Evolutionary conservation across 2,888 invertebrate genomes (phyloP), one percentile per base, ranked within the genome.

Genomic region (Trichacis sp.): DNA sequence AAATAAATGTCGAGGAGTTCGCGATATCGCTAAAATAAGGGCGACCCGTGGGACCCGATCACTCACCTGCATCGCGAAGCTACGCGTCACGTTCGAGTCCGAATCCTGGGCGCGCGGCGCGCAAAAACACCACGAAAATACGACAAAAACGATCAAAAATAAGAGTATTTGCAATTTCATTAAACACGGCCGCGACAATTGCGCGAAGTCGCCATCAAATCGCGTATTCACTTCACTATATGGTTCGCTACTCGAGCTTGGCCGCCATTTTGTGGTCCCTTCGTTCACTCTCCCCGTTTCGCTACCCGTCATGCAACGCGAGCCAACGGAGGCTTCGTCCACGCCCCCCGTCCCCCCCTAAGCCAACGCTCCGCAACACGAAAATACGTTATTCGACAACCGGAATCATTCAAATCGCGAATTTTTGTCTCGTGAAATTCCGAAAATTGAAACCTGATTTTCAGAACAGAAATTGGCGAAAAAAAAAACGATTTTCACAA

Each of bases 181-280:
- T 72, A 69, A 64, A 68, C 60, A 64, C 62, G 72, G 55, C 64
- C 60, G 67, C 56, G 70, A 72, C 51, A 72, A 66, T 66, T 55
- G 60, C 71, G 60, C 75, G 74, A 76, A 81, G 82, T 81, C 73
- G 74, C 76, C 73, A 63, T 74, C 77, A 81, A 77, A 73, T 71
- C 73, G 73, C 71, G 64, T 79, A 79, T 75, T 73, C 76, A 73
- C 77, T 77, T 79, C 77, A 80, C 84, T 84, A 82, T 82, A 81
- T 82, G 81, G 70, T 80, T 78, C 73, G 75, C 55, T 76, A 72
- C 73, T 71, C 69, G 74, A 78, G 79, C 77, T 76, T 75, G 76
- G 78, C 80, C 78, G 82, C 84, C 84, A 84, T 84, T 83, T 84
- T 84, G 76, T 84, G 82, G 76, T 78, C 77, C n/a, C n/a, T n/a